Evolutionary conservation across 2,797 vertebrate genomes (phyloP).

Genomic region (Macrochelys suwanniensis): DNA sequence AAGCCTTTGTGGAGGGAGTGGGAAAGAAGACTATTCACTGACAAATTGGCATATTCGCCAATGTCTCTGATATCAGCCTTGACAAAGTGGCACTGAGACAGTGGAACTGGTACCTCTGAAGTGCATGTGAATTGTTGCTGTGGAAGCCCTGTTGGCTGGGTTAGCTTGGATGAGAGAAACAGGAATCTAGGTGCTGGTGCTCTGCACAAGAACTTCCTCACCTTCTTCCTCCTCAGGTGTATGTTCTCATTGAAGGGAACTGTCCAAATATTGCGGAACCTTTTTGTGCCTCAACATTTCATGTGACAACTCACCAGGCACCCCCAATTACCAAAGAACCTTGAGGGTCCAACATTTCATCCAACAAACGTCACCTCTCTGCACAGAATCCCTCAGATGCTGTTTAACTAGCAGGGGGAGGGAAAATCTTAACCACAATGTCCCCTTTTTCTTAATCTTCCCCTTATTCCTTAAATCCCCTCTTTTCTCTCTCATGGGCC

Average conservation of each 20-base stretch:
- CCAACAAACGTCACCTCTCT: not conserved
- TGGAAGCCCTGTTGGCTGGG: not conserved
- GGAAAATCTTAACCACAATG: no score
- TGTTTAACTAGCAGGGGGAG: no score
- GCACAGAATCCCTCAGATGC: not conserved
- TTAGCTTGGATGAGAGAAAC: not conserved
- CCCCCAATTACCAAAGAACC: not conserved
- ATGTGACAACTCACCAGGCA: not conserved
- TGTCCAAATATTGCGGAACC: not conserved
- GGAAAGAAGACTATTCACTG: not conserved
- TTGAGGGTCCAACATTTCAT: not conserved
- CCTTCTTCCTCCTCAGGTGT: not conserved
- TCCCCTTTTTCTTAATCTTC: no score
- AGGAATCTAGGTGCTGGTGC: not conserved
- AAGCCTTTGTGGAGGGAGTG: not conserved
- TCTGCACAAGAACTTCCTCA: not conserved
- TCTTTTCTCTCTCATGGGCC: not conserved
- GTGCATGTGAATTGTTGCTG: not conserved
- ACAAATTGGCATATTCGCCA: fast-evolving
- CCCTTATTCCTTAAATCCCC: not conserved
- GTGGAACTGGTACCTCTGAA: not conserved
- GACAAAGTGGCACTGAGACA: not conserved
- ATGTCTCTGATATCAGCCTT: not conserved
- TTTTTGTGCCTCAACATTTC: not conserved
- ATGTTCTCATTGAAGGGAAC: not conserved